phyloP scores from a whole-genome alignment of 2,113 vertebrate species.

The Gymnogyps californianus region DNA sequence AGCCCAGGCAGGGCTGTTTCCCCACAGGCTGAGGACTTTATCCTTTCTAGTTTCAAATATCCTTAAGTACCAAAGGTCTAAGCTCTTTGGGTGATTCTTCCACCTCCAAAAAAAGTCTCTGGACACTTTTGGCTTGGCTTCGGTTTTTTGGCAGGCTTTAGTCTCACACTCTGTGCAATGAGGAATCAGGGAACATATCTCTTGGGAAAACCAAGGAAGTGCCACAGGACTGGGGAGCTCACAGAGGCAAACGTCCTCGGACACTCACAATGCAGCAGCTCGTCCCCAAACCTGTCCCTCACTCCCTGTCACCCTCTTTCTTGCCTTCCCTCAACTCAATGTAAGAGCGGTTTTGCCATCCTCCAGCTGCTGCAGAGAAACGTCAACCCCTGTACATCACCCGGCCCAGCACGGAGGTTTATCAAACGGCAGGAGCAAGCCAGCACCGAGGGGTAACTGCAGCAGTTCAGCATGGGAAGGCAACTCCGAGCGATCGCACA shows the following conservation, averaged over 20 bases:
- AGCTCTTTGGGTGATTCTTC: neutral
- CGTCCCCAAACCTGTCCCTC: neutral
- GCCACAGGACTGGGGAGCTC: neutral
- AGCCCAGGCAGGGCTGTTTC: neutral
- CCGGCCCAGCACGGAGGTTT: fast-evolving
- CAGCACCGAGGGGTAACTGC: fast-evolving
- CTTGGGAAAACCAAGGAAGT: neutral
- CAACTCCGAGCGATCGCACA: neutral
- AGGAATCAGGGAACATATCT: neutral
- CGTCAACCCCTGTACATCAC: neutral
- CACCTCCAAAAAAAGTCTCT: neutral
- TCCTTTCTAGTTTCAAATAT: neutral
- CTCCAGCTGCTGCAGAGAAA: neutral
- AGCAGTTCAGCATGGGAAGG: neutral
- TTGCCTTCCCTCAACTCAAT: neutral
- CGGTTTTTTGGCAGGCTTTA: neutral
- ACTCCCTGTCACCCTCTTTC: neutral
- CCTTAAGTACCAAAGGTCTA: neutral
- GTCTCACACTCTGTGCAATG: fast-evolving
- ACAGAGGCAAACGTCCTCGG: fast-evolving
- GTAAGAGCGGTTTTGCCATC: neutral
- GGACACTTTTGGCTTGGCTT: neutral
- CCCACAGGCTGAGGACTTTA: neutral
- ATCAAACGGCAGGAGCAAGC: neutral
- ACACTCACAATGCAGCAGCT: neutral